Base-by-base conservation (phyloP, 2,113 vertebrate genomes). In the Prolemur simus region DNA sequence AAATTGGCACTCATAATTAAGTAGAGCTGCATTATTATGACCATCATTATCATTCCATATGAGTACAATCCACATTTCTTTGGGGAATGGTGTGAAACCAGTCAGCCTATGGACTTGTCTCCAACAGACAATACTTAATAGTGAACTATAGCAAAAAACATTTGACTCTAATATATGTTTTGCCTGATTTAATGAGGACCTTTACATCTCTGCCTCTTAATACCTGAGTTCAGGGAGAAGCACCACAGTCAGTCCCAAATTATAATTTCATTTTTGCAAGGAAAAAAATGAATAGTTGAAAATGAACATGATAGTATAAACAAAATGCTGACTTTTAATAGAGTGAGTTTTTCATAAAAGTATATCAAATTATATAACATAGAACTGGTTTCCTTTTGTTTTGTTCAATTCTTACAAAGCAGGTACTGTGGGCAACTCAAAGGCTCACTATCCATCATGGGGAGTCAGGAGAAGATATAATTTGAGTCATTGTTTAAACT, bases 231-330 rank as follows among this genome's bases (percentile, higher is more conserved):
- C 13, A 85, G 15, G 25, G 42, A 92, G 37, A 86, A 39, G 23
- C 10, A 68, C 14, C 23, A 85, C 7, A 66, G 58, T 7, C n/a
- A 73, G 34, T 6, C 0, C 2, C 15, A 78, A 83, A 54, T 68
- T 85, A 54, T 56, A n/a, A 93, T 89, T 88, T 89, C 13, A 58
- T 96, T 96, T 95, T 80, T 15, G 71, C 27, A 76, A 74, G 84
- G 45, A 25, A 94, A 97, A 45, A 42, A 37, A 17, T 32, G 9
- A 94, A 71, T 73, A 32, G 34, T 14, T 93, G 32, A 89, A 73
- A 78, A 74, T 78, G 18, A 71, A 60, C 3, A 18, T 34, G 42
- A 39, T 56, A 73, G 32, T 60, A 82, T 78, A 77, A 82, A 74
- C 92, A 92, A 78, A 81, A 90, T 87, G 23, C 5, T 96, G 42